These are phyloP conservation scores for Pogonomyrmex californicus DNA, from an alignment of 1,140 invertebrate species.

Conservation along the genomic window DNA sequence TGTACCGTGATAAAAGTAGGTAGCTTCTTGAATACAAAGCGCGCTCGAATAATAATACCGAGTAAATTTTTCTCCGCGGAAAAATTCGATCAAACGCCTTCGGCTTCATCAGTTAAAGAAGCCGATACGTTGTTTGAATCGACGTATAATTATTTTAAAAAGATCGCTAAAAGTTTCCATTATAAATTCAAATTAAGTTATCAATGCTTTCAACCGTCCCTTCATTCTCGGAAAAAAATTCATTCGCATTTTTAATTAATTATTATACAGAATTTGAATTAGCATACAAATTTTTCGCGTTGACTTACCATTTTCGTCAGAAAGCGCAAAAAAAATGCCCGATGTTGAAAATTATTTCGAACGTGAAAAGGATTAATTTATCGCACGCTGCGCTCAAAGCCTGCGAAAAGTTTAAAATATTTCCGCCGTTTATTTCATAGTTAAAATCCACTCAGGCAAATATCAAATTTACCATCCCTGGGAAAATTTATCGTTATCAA, in stretches of 20 bases:
- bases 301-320: background rate
- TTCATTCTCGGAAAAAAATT: background rate
- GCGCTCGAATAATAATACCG: background rate
- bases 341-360: conserved; percentile 36
- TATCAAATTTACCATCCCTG: background rate
- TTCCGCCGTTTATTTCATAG: background rate
- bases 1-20: background rate
- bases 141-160: background rate
- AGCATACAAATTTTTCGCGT: background rate
- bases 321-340: background rate
- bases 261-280: conserved; percentile 10
- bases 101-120: background rate
- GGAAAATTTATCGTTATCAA: conserved; percentile 19
- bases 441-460: conserved; percentile 1
- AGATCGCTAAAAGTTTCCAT: background rate
- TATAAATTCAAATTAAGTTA: background rate
- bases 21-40: background rate
- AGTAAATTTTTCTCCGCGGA: background rate
- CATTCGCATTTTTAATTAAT: background rate
- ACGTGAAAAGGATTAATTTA: conserved; percentile 19
- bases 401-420: conserved; percentile 16
- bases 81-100: background rate
- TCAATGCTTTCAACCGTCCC: background rate
- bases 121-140: background rate
- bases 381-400: background rate